Base-by-base conservation (phyloP, 2,888 invertebrate genomes). In the Pinctada fucata region DNA sequence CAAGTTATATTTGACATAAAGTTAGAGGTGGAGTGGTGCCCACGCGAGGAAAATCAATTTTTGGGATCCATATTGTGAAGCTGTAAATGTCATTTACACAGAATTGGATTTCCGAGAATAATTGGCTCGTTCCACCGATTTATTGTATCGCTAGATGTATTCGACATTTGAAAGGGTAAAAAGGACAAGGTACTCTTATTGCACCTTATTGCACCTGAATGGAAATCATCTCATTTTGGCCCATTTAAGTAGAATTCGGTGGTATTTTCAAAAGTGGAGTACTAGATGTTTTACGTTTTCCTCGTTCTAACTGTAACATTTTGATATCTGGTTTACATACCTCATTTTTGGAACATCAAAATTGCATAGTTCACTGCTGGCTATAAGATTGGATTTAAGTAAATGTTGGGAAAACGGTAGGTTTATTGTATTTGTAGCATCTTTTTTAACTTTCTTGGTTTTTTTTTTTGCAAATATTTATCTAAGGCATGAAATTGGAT, bases 21-120 rank as follows among this genome's bases (percentile, higher is more conserved):
- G 6, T 51, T 76, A 3, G 65, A 78, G 3, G 47, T 75, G 10
- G 67, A 52, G n/a, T 77, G 77, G 77, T 72, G 72, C 45, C 51
- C 66, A 3, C 75, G 79, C 63, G 50, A 45, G 8, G 13, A 58
- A n/a, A 78, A 78, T 71, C 68, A 10, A 31, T 49, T 77, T 75
- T 58, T 77, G 73, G 77, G 51, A 58, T 51, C 79, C 50, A 8
- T 68, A 50, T 10, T 16, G 67, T 16, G 72, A 64, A 47, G 52
- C 68, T 3, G 73, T 78, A 6, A 76, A 81, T 71, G 76, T n/a
- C 73, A 2, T 81, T 78, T 66, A 51, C 80, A 5, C 65, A 66
- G 51, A 48, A 51, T 64, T 78, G 80, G 78, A 50, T 65, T 3
- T 69, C 64, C n/a, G n/a, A n/a, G n/a, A n/a, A n/a, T n/a, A n/a